phyloP scores from a whole-genome alignment of 2,888 invertebrate species.

The Amphipoea oculea region DNA sequence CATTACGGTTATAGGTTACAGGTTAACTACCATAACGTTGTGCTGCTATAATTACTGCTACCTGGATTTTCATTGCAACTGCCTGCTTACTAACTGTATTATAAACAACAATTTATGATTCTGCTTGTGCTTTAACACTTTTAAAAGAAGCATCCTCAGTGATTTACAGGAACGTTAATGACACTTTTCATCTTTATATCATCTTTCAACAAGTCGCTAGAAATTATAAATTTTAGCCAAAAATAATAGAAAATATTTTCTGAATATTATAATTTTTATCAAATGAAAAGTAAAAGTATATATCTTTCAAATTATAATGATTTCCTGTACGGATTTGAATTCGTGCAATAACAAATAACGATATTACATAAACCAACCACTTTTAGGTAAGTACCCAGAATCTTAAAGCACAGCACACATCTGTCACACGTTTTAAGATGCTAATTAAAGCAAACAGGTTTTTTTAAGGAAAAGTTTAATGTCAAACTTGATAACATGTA shows the following conservation, averaged over 20 bases:
- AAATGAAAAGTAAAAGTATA: conserved; percentile 46
- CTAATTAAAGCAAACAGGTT: conserved; percentile 1
- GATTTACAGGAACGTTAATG: background rate
- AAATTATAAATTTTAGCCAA: background rate
- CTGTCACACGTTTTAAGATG: background rate
- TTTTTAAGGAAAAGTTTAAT: background rate
- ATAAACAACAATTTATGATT: background rate
- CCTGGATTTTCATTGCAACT: conserved; percentile 5
- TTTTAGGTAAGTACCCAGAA: conserved; percentile 10
- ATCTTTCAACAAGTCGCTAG: background rate
- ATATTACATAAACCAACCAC: conserved; percentile 26
- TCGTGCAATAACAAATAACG: conserved; percentile 10
- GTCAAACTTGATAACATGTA: no score
- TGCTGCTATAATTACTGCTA: conserved; percentile 26
- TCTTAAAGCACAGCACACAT: conserved; percentile 31
- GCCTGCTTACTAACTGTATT: conserved; percentile 4
- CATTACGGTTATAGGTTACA: conserved; percentile 33
- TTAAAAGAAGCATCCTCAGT: background rate
- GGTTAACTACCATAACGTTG: conserved; percentile 30
- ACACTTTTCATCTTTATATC: no score
- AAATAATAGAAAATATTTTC: background rate
- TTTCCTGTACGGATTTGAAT: conserved; percentile 28
- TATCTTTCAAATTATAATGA: conserved; percentile 23
- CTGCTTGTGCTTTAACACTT: background rate
- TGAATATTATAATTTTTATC: background rate